Conservation (phyloP, 37 sponge, comb jelly and placozoan genomes). For the Mnemiopsis leidyi region DNA sequence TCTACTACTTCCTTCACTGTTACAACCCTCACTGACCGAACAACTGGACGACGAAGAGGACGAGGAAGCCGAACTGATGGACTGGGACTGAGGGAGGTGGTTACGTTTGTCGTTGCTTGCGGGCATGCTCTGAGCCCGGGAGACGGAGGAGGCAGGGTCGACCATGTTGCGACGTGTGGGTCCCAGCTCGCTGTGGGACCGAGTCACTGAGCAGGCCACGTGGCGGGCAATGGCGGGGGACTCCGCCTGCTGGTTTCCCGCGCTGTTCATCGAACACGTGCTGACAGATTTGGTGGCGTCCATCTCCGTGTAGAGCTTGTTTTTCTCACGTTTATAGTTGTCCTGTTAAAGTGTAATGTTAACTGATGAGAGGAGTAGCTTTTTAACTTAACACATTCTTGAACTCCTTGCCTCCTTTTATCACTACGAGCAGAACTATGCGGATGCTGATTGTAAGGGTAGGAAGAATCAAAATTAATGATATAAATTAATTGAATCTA, state of each 20-base stretch:
- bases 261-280: conserved; percentile 43
- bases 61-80: neutral
- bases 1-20: neutral
- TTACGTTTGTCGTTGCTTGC: conserved; percentile 37
- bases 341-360: conserved; percentile 14
- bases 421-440: no score
- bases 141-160: conserved; percentile 17
- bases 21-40: neutral
- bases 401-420: no score
- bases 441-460: no score
- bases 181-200: neutral
- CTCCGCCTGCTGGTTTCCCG: neutral
- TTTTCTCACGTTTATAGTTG: conserved; percentile 13
- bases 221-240: conserved; percentile 1
- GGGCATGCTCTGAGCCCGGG: conserved; percentile 59
- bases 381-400: no score
- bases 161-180: conserved; percentile 8
- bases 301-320: conserved; percentile 26
- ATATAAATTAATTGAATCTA: no score
- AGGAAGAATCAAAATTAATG: no score
- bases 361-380: no score
- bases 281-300: neutral
- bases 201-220: conserved; percentile 17
- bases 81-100: neutral
- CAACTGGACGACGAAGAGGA: conserved; percentile 9